phyloP scores from a whole-genome alignment of 2,113 vertebrate genomes.

The Raja brachyura region DNA sequence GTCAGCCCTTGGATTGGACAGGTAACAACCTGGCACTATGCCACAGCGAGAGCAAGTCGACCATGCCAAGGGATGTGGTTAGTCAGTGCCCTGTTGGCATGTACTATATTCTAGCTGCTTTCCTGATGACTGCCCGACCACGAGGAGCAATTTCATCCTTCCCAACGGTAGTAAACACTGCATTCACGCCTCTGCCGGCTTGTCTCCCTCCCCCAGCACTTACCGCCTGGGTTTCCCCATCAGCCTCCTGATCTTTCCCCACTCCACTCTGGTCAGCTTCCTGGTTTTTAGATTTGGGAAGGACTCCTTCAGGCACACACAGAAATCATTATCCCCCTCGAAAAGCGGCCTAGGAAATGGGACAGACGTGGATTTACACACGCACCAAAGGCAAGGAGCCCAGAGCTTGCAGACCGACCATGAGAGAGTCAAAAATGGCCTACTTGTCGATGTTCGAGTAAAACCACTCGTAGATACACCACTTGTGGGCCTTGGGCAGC shows the following conservation, averaged over 20 bases:
- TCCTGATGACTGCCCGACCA: not conserved
- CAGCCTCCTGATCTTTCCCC: conserved; percentile 90
- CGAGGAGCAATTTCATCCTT: not conserved
- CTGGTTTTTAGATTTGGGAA: conserved; percentile 95
- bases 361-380: not conserved
- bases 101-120: not conserved
- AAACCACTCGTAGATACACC: conserved; percentile 99
- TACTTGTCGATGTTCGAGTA: conserved; percentile 99
- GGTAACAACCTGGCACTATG: no score
- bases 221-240: conserved; percentile 98
- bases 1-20: no score
- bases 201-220: conserved; percentile 28
- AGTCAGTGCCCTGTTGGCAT: not conserved
- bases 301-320: conserved; percentile 93
- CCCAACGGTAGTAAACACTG: not conserved
- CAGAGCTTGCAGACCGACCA: not conserved
- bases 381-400: not conserved
- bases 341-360: conserved; percentile 79
- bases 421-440: conserved; percentile 41
- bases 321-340: conserved; percentile 98
- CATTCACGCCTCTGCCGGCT: no score
- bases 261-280: conserved; percentile 91
- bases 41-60: no score
- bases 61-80: not conserved
- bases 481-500: conserved; percentile 97